A percentile compares a stretch with the other conserved stretches of the same genome.
These are phyloP conservation scores for Salarias fasciatus DNA, from an alignment of 2,797 vertebrate species.

Conservation along the genomic window DNA sequence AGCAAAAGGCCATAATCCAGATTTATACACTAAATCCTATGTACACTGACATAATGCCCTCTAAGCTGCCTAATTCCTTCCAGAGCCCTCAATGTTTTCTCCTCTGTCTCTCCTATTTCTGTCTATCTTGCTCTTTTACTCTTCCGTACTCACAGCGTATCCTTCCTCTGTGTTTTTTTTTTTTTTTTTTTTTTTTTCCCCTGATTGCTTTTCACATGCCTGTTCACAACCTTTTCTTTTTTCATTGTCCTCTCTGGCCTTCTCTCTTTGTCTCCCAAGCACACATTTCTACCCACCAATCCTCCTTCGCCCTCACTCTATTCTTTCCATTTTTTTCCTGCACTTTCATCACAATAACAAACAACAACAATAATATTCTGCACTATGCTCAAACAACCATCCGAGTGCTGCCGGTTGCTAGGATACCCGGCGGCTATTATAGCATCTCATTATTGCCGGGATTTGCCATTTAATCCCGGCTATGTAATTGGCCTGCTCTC, in stretches of 20 bases:
- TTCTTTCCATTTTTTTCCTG: conserved; percentile 12
- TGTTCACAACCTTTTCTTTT: conserved; percentile 21
- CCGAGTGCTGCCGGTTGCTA: conserved; percentile 76
- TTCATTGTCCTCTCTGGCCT: conserved; percentile 46
- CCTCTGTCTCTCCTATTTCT: conserved; percentile 56
- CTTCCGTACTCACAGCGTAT: conserved; percentile 38
- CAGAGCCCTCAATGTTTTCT: conserved; percentile 71
- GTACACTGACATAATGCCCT: conserved; percentile 88
- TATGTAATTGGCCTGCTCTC: conserved; percentile 75
- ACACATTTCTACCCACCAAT: conserved; percentile 35
- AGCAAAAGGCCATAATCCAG: conserved; percentile 84
- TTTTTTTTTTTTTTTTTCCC: too few species aligned
- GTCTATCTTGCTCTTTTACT: conserved; percentile 41
- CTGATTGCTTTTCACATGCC: conserved; percentile 45
- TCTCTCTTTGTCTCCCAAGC: conserved; percentile 46
- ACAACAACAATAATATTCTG: conserved; percentile 60
- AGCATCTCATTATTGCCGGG: conserved; percentile 78
- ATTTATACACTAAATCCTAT: conserved; percentile 84
- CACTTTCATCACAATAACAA: conserved; percentile 57
- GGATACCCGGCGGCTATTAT: conserved; percentile 75
- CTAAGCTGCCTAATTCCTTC: conserved; percentile 86
- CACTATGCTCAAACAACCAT: conserved; percentile 58
- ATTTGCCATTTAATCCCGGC: conserved; percentile 77
- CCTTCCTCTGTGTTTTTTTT: conserved; percentile 38
- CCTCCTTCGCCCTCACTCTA: not conserved